A percentile compares a stretch with the other conserved stretches of the same genome.
These are phyloP conservation scores for Hiodon alosoides DNA, from an alignment of 2,113 vertebrate species.

Conservation along the genomic window DNA sequence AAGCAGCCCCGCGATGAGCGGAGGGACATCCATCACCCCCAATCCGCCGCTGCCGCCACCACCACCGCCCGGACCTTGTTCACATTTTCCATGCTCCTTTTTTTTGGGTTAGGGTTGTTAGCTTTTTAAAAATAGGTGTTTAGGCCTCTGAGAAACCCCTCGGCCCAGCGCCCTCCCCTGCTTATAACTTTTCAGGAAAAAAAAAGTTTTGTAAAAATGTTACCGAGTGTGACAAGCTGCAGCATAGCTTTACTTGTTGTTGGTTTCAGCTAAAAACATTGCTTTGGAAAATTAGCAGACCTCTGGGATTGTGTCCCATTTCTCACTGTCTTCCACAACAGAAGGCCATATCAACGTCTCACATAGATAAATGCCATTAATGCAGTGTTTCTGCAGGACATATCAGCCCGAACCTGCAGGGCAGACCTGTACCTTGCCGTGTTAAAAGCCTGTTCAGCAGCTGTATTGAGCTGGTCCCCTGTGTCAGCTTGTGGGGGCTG, in stretches of 20 bases:
- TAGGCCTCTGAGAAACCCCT: neutral
- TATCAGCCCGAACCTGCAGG: neutral
- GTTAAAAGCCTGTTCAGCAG: neutral
- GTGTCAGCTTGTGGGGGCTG: neutral
- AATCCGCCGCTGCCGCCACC: slow-evolving; percentile 9
- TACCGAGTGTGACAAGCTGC: neutral
- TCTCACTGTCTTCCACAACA: no score
- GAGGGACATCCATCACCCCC: slow-evolving; percentile 32
- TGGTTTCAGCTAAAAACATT: neutral
- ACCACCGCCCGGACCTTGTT: slow-evolving; percentile 25
- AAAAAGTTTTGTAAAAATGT: neutral
- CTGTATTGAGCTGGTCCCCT: neutral
- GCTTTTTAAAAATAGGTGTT: slow-evolving; percentile 1
- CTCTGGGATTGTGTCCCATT: no score
- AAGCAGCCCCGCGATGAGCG: slow-evolving; percentile 35
- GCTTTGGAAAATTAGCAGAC: neutral
- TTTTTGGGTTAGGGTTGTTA: slow-evolving; percentile 1
- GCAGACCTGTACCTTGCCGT: no score
- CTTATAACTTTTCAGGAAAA: neutral
- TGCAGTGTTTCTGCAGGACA: neutral
- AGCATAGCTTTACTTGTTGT: neutral
- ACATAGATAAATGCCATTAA: neutral
- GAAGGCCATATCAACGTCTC: no score
- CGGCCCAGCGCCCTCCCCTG: neutral
- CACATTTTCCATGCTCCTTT: slow-evolving; percentile 40